Evolutionary conservation across 2,113 vertebrate species (phyloP).

Genomic region (Percina caprodes): DNA sequence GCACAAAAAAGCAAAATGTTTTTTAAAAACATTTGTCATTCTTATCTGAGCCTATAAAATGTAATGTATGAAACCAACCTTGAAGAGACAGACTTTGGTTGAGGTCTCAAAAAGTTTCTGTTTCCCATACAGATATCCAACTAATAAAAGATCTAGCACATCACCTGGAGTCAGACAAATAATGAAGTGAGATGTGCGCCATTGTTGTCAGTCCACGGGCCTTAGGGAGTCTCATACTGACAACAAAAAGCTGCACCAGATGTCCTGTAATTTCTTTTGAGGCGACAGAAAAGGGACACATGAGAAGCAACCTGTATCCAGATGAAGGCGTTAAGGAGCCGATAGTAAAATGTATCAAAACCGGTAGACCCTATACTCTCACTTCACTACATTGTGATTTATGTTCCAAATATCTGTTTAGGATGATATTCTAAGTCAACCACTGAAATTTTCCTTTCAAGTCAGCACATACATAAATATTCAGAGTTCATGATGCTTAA

Average conservation of each 20-base stretch:
- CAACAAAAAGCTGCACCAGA: constrained; percentile 53
- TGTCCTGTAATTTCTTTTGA: constrained; percentile 52
- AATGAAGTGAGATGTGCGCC: constrained; percentile 44
- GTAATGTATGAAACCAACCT: constrained; percentile 16
- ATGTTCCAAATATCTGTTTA: not conserved
- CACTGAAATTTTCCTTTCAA: constrained; percentile 5
- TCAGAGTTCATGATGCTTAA: constrained; percentile 1
- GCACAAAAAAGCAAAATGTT: not conserved
- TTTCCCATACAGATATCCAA: constrained; percentile 33
- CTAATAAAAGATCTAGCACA: constrained; percentile 50
- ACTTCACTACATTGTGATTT: not conserved
- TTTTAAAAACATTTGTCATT: not conserved
- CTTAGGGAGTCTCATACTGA: constrained; percentile 41
- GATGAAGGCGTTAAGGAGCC: constrained; percentile 13
- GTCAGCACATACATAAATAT: not conserved
- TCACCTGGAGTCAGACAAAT: constrained; percentile 44
- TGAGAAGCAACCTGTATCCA: constrained; percentile 6
- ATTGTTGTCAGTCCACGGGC: constrained; percentile 53
- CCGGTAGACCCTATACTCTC: not conserved
- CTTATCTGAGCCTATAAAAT: not conserved
- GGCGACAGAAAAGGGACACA: constrained; percentile 21
- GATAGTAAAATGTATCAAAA: not conserved
- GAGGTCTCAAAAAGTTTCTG: constrained; percentile 29
- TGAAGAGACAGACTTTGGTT: constrained; percentile 24
- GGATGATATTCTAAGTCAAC: not conserved